phyloP scores from a whole-genome alignment of 2,113 vertebrate species.

The Steatornis caripensis region DNA sequence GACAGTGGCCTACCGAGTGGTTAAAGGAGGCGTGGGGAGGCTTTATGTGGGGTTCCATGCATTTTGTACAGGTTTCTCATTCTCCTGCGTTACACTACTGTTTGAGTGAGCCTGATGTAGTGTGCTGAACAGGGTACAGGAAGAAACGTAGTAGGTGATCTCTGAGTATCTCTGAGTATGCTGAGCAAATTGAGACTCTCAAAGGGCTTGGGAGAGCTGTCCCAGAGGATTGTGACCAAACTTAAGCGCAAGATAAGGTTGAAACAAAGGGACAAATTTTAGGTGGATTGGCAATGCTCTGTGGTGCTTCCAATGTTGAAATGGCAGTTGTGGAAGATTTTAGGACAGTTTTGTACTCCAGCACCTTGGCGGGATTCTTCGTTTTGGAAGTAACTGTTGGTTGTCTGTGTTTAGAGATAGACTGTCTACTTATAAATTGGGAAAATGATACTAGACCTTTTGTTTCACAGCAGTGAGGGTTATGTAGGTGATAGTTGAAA shows the following conservation, averaged over 20 bases:
- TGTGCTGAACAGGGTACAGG: neutral
- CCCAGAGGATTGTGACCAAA: neutral
- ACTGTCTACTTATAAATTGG: neutral
- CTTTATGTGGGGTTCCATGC: neutral
- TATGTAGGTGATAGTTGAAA: neutral
- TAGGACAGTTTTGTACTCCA: neutral
- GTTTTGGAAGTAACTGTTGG: neutral
- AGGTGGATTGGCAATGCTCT: neutral
- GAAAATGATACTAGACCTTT: neutral
- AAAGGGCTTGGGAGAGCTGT: neutral
- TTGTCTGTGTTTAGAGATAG: neutral
- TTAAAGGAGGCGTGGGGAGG: neutral
- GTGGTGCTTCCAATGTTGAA: neutral
- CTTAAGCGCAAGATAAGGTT: neutral
- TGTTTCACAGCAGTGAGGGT: neutral
- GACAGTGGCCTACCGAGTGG: neutral
- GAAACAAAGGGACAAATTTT: neutral
- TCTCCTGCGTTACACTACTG: fast-evolving
- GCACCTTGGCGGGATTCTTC: neutral
- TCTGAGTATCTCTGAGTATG: fast-evolving
- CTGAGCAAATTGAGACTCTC: neutral
- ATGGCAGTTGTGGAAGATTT: neutral
- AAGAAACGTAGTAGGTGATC: neutral
- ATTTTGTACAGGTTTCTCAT: neutral
- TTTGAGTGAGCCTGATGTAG: no score